A percentile compares a stretch with the other conserved stretches of the same genome.
phyloP scores from a whole-genome alignment of 2,797 vertebrate genomes.

The Coccyzus lansbergi region DNA sequence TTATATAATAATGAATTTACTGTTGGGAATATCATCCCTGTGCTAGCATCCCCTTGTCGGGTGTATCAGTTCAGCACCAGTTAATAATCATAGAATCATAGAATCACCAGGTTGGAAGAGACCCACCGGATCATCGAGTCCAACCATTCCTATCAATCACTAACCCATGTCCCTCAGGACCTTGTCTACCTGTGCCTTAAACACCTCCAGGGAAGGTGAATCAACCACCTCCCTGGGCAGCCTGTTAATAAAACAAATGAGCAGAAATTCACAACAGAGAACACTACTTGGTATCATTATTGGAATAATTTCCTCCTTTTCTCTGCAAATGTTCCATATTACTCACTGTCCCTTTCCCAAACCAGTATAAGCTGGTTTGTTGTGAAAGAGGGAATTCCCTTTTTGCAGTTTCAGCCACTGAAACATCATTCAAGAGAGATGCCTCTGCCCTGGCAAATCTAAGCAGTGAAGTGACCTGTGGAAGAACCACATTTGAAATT shows the following conservation, averaged over 20 bases:
- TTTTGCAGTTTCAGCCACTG: not conserved
- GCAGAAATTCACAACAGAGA: not conserved
- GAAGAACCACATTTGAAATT: not conserved
- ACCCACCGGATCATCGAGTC: too few relatives aligned
- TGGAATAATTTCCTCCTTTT: not conserved
- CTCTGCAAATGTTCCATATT: not conserved
- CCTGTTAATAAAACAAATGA: too few relatives aligned
- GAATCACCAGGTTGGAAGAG: too few relatives aligned
- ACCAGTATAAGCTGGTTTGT: not conserved
- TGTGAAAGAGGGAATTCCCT: not conserved
- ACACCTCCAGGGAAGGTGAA: too few relatives aligned
- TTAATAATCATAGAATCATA: not conserved
- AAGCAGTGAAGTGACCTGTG: not conserved
- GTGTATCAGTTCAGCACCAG: not conserved
- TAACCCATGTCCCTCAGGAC: too few relatives aligned
- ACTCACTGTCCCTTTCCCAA: not conserved
- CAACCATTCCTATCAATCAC: too few relatives aligned
- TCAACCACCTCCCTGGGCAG: too few relatives aligned
- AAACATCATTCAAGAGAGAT: not conserved
- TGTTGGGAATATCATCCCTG: not conserved
- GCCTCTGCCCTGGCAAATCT: not conserved
- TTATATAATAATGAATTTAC: not conserved
- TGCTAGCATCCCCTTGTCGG: not conserved
- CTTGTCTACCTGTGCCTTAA: too few relatives aligned
- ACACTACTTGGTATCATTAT: not conserved